Evolutionary conservation across 2,797 vertebrate genomes (phyloP).

Genomic region (Otolemur crassicaudatus): DNA sequence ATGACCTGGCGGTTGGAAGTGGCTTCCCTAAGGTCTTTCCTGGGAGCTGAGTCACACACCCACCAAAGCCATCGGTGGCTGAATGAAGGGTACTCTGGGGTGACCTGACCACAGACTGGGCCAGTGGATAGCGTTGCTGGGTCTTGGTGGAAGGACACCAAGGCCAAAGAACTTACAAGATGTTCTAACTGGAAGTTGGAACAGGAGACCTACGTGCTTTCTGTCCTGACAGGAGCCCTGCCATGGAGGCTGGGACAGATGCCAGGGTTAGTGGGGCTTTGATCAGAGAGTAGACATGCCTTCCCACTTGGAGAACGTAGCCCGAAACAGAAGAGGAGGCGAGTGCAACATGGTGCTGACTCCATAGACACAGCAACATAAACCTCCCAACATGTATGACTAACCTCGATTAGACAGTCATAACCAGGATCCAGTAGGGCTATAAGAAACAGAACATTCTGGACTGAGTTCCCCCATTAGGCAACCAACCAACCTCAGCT

Average conservation of each 20-base stretch:
- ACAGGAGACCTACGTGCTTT: no score
- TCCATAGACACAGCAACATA: not conserved
- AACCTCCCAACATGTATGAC: not conserved
- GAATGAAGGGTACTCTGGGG: not conserved
- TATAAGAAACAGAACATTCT: not conserved
- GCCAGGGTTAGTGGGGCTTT: not conserved
- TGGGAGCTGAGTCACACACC: not conserved
- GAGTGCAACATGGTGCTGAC: fast-evolving
- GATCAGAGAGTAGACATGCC: not conserved
- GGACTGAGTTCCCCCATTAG: not conserved
- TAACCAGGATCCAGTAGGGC: not conserved
- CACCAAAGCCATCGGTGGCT: not conserved
- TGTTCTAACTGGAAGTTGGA: not conserved
- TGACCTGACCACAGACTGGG: not conserved
- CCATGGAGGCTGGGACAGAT: not conserved
- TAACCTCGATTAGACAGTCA: not conserved
- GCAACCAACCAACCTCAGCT: no score
- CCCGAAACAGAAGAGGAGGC: not conserved
- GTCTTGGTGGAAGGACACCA: not conserved
- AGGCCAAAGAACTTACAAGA: not conserved
- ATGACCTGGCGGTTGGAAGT: not conserved
- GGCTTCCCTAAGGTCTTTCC: not conserved
- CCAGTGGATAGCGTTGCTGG: not conserved
- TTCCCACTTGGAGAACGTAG: not conserved
- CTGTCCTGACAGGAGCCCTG: not conserved